Evolutionary conservation across 2,113 vertebrate genomes (phyloP).

Genomic region (Rhabdomys dilectus): DNA sequence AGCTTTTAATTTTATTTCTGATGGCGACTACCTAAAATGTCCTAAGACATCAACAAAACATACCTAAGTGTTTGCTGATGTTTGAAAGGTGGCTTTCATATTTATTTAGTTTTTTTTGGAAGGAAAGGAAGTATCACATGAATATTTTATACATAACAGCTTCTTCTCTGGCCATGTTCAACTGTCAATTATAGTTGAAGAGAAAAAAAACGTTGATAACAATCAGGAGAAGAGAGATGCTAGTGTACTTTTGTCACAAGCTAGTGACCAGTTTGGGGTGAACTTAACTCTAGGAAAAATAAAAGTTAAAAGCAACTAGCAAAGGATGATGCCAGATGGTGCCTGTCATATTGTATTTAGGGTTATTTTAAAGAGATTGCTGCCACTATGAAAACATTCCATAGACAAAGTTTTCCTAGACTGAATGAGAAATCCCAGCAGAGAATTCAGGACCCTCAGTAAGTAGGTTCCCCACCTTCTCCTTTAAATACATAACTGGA

Average conservation of each 20-base stretch:
- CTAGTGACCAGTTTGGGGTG: conserved; percentile 86
- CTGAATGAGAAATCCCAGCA: conserved; percentile 83
- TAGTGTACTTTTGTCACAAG: conserved; percentile 75
- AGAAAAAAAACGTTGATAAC: conserved; percentile 44
- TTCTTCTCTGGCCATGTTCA: conserved; percentile 46
- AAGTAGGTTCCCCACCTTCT: not conserved
- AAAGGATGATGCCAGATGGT: conserved; percentile 91
- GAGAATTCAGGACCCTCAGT: conserved; percentile 79
- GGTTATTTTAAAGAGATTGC: conserved; percentile 90
- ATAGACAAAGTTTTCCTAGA: conserved; percentile 86
- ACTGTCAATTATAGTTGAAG: conserved; percentile 38
- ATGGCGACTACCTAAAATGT: conserved; percentile 77
- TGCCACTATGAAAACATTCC: conserved; percentile 88
- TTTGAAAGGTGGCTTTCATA: conserved; percentile 48
- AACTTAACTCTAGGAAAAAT: conserved; percentile 88
- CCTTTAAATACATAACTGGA: conserved; percentile 43
- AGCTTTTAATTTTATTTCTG: conserved; percentile 83
- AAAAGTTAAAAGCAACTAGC: conserved; percentile 90
- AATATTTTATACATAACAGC: conserved; percentile 39
- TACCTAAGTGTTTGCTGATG: conserved; percentile 66
- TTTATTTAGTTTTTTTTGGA: not conserved
- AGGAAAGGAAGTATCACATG: conserved; percentile 19
- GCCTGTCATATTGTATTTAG: conserved; percentile 91
- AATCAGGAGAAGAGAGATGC: conserved; percentile 69
- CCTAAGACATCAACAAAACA: conserved; percentile 81